Base-by-base conservation (phyloP, 2,797 vertebrate species). In the Falco cherrug region DNA sequence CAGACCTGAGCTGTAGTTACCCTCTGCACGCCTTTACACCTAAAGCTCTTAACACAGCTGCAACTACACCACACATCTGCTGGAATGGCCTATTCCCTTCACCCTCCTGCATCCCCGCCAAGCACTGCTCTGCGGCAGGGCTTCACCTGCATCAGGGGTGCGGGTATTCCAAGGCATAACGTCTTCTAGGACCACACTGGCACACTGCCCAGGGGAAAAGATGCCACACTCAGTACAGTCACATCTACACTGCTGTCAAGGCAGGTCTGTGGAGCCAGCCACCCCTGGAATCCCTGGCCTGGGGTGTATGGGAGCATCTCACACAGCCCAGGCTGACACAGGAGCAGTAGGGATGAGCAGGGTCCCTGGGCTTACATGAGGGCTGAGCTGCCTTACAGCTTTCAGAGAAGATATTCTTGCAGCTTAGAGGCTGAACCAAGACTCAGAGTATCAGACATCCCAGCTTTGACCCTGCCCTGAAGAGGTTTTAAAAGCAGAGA, bases 151-250 rank as follows among this genome's bases (percentile, higher is more conserved):
- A 12, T 9, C 28, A 18, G 39, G 39, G 15, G 31, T 11, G 14
- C 16, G 5, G n/a, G 31, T 11, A 16, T 6, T 9, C 10, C 1
- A 35, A 50, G 48, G 35, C 31, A 9, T 19, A 28, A 5, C 3
- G 2, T 6, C 61, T 48, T 31, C 54, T 21, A 21, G 82, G 41
- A 24, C 43, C 37, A 4, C 8, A 41, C 48, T 26, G 43, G 37
- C 43, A 69, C 16, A 6, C 3, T 6, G 76, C 2, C 0, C 2
- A 41, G 33, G 28, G 47, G 24, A 50, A 43, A 33, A 48, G 43
- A 37, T 3, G 1, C 67, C 14, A 6, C 5, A 1, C 24, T 26
- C 7, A 0, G 21, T 4, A 26, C 3, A 2, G 37, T n/a, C 74
- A 47, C 17, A 5, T 11, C 45, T 3, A 4, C 1, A 2, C 20